Evolutionary conservation across 2,797 vertebrate genomes (phyloP).

Genomic region (Adelosebastes latens): DNA sequence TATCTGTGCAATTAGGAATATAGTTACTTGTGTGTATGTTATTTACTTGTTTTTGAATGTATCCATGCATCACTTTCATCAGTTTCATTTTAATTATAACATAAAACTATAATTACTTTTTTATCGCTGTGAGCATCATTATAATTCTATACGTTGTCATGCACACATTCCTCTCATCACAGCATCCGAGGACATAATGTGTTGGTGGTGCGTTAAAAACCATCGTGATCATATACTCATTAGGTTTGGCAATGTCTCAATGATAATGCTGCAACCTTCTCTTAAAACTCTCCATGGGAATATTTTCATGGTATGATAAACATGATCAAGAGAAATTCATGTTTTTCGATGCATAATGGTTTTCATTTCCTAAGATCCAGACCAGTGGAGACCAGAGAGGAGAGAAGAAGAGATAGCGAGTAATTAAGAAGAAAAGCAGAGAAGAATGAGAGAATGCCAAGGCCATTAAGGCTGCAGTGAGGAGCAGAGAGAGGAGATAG

Average conservation of each 20-base stretch:
- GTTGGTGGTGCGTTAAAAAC: neutral
- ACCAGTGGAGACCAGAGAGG: neutral
- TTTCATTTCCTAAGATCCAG: conserved; percentile 6
- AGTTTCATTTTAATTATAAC: conserved; percentile 54
- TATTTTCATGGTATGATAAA: conserved; percentile 15
- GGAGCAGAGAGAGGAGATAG: conserved; percentile 41
- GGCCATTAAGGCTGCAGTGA: conserved; percentile 37
- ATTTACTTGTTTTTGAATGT: neutral
- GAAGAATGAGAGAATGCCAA: conserved; percentile 31
- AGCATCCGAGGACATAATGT: neutral
- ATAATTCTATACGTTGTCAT: conserved; percentile 26
- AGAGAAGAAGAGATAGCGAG: neutral
- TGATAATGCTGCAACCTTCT: neutral
- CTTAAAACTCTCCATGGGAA: neutral
- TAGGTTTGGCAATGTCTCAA: neutral
- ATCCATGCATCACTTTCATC: conserved; percentile 27
- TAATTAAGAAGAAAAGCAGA: conserved; percentile 26
- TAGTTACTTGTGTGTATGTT: neutral
- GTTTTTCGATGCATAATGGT: neutral
- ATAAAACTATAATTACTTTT: conserved; percentile 51
- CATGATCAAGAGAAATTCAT: neutral
- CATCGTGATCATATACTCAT: neutral
- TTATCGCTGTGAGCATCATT: conserved; percentile 23
- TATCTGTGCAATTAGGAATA: neutral
- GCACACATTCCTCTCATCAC: conserved; percentile 11